Evolutionary conservation across 2,888 invertebrate species (phyloP).

Genomic region (Petrolisthes manimaculis): DNA sequence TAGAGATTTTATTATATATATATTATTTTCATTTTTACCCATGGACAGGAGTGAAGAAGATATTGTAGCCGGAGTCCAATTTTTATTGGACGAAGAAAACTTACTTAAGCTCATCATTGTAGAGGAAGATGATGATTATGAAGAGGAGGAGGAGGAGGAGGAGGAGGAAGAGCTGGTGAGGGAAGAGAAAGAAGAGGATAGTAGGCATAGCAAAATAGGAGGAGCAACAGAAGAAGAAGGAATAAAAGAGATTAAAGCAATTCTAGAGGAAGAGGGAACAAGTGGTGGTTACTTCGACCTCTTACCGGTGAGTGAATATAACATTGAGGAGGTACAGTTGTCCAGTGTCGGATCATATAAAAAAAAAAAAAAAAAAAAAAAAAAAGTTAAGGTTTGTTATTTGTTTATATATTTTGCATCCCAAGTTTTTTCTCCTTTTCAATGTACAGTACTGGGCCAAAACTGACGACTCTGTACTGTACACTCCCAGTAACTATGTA

Average conservation of each 20-base stretch:
- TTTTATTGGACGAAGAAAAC: slow-evolving; percentile 45
- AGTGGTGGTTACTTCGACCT: slow-evolving; percentile 57
- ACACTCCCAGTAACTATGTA: too few relatives aligned
- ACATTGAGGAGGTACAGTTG: too few relatives aligned
- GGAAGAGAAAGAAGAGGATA: slow-evolving; percentile 39
- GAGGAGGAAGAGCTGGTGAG: neutral
- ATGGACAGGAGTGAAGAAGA: slow-evolving; percentile 42
- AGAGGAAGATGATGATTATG: slow-evolving; percentile 9
- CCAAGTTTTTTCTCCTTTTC: too few relatives aligned
- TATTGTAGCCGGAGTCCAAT: slow-evolving; percentile 45
- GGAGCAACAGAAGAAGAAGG: neutral
- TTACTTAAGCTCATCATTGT: slow-evolving; percentile 29
- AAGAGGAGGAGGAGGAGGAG: neutral
- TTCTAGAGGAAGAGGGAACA: slow-evolving; percentile 32
- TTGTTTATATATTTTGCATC: too few relatives aligned
- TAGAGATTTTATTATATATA: too few relatives aligned
- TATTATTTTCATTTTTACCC: too few relatives aligned
- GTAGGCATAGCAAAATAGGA: neutral
- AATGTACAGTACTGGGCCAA: too few relatives aligned
- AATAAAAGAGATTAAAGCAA: slow-evolving; percentile 8
- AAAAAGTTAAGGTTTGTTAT: too few relatives aligned
- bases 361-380: too few relatives aligned
- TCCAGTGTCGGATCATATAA: too few relatives aligned
- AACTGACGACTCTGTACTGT: too few relatives aligned
- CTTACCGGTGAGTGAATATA: slow-evolving; percentile 38